phyloP scores from a whole-genome alignment of 1,140 invertebrate species.

The Danaus plexippus region DNA sequence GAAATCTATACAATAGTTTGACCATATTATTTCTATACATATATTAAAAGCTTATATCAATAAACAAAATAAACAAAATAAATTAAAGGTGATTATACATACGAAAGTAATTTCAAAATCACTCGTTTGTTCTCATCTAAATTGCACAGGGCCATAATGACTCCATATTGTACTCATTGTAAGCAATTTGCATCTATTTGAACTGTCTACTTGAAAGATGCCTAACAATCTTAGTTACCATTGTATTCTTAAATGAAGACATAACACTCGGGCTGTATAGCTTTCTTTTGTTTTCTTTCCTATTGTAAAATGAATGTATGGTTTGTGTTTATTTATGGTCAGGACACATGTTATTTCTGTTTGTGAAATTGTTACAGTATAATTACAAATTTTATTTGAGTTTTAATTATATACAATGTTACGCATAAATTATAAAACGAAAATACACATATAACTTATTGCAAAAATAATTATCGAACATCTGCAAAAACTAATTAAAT shows the following conservation, averaged over 20 bases:
- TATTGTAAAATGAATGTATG: too few species aligned
- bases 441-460: too few species aligned
- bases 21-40: not conserved
- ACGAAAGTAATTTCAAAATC: slow-evolving; percentile 15
- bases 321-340: too few species aligned
- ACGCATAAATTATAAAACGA: too few species aligned
- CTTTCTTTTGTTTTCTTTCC: slow-evolving; percentile 20
- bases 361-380: too few species aligned
- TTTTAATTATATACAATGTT: too few species aligned
- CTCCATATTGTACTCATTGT: slow-evolving; percentile 40
- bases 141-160: slow-evolving; percentile 37
- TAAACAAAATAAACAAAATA: slow-evolving; percentile 1
- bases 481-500: too few species aligned
- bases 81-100: slow-evolving; percentile 6
- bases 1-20: too few species aligned
- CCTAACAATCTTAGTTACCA: slow-evolving; percentile 17
- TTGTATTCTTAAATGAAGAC: slow-evolving; percentile 37
- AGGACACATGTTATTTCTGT: too few species aligned
- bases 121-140: slow-evolving; percentile 47
- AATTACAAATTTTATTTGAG: too few species aligned
- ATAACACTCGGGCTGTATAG: slow-evolving; percentile 23
- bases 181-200: slow-evolving; percentile 48
- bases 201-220: slow-evolving; percentile 29
- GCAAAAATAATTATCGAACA: too few species aligned
- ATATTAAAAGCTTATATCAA: slow-evolving; percentile 11